These are phyloP conservation scores for Anas platyrhynchos DNA, from an alignment of 2,113 vertebrate genomes.

Conservation along the genomic window DNA sequence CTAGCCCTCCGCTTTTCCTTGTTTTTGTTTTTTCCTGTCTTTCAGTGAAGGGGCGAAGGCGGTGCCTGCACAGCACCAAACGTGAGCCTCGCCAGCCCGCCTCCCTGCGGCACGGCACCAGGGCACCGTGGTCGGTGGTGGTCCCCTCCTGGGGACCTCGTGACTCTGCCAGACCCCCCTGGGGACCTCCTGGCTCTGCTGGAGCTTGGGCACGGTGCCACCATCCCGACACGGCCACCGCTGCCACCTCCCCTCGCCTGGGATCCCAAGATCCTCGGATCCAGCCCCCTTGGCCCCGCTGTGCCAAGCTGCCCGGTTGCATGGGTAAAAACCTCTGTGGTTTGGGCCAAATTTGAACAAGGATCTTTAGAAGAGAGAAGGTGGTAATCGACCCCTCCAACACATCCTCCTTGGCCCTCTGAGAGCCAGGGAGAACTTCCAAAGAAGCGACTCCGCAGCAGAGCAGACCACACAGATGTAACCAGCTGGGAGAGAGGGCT, in stretches of 20 bases:
- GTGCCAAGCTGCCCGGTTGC: neutral
- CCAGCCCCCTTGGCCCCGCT: neutral
- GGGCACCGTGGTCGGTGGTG: fast-evolving
- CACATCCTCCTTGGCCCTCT: neutral
- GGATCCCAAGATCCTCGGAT: neutral
- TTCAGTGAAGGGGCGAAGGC: fast-evolving
- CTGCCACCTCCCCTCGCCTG: neutral
- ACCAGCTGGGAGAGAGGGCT: neutral
- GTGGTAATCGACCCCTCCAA: neutral
- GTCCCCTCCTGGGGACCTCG: neutral
- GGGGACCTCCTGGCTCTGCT: neutral
- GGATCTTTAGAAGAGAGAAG: neutral
- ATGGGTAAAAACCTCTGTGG: neutral
- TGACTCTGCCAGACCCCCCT: neutral
- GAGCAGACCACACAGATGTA: neutral
- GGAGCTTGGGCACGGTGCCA: neutral
- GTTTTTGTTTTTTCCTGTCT: fast-evolving
- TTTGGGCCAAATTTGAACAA: neutral
- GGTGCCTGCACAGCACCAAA: neutral
- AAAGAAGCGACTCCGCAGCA: neutral
- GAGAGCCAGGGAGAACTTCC: neutral
- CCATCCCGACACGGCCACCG: neutral
- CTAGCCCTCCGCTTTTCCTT: neutral
- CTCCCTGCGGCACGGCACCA: fast-evolving
- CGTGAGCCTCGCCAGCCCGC: fast-evolving